Evolutionary conservation across 2,888 invertebrate genomes (phyloP), one percentile per base, ranked within the genome.

Genomic region (Yponomeuta cagnagella): DNA sequence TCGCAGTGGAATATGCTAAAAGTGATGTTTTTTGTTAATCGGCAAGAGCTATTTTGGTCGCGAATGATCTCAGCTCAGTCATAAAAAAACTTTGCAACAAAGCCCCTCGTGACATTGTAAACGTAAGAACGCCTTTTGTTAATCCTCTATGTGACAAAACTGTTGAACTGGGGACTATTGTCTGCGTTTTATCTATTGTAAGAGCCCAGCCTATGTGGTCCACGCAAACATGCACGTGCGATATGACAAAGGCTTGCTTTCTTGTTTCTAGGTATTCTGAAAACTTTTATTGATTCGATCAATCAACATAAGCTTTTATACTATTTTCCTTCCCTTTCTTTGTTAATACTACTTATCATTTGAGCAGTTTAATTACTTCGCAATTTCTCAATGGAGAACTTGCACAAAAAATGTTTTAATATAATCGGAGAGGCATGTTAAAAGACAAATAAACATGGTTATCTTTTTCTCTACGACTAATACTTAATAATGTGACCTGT

Each of bases 211-310:
- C 73, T 76, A 76, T 77, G 74, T 78, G 77, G 79, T 81, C 77
- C 79, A 78, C 76, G 77, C 80, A 85, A 84, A 82, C 80, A 86
- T 80, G 81, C 87, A 86, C 85, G 85, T 72, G 78, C 80, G 79
- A 85, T 81, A 83, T 65, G 33, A 33, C 33, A 31, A 30, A 65
- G 31, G 5, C 30, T 1, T 10, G 30, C 65, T 31, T 12, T n/a
- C 23, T n/a, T 63, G 81, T 82, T n/a, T 48, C 12, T 65, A 52
- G n/a, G 30, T 15, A 64, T 65, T 65, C 31, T 10, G 64, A 43
- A 43, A 8, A 43, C 8, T 43, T 43, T 43, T 43, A 43, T 43
- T 5, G 8, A 43, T 43, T 43, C 43, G 33, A 33, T 33, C 33
- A 33, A 33, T 33, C 3, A 33, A 33, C 33, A 43, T 1, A 43